Conservation (phyloP, 2,797 vertebrate species). For the Mycteria americana region DNA sequence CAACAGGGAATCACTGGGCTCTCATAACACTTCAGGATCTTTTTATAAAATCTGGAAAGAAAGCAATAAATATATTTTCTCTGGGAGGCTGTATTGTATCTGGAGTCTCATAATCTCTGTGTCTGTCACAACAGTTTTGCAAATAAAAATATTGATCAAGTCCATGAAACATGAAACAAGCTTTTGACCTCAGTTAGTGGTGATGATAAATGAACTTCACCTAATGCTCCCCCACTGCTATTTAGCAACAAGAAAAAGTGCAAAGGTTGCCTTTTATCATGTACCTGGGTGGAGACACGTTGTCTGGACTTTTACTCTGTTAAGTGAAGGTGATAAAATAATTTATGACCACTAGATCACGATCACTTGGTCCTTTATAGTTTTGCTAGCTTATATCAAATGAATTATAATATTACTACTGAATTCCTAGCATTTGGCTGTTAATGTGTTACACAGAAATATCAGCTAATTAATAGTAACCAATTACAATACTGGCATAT, state of each 20-base stretch:
- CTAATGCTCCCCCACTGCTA: not conserved
- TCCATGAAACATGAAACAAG: not conserved
- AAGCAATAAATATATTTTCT: not conserved
- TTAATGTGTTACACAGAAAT: not conserved
- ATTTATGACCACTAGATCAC: not conserved
- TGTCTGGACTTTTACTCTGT: not conserved
- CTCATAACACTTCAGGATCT: not conserved
- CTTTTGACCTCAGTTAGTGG: not conserved
- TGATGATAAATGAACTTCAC: not conserved
- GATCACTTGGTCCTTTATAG: not conserved
- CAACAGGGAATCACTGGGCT: not conserved
- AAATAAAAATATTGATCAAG: not conserved
- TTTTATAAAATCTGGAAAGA: not conserved
- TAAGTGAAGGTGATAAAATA: slow-evolving; percentile 18
- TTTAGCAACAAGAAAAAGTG: slow-evolving; percentile 21
- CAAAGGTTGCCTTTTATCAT: slow-evolving; percentile 29
- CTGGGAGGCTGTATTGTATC: not conserved
- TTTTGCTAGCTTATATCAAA: not conserved
- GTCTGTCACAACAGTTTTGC: not conserved
- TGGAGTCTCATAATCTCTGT: not conserved
- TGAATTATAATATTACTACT: not conserved
- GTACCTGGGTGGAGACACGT: not conserved
- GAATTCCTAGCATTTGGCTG: not conserved
- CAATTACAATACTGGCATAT: not conserved
- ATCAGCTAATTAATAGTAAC: not conserved